Evolutionary conservation across 2,113 vertebrate species (phyloP).

Genomic region (Echinops telfairi): DNA sequence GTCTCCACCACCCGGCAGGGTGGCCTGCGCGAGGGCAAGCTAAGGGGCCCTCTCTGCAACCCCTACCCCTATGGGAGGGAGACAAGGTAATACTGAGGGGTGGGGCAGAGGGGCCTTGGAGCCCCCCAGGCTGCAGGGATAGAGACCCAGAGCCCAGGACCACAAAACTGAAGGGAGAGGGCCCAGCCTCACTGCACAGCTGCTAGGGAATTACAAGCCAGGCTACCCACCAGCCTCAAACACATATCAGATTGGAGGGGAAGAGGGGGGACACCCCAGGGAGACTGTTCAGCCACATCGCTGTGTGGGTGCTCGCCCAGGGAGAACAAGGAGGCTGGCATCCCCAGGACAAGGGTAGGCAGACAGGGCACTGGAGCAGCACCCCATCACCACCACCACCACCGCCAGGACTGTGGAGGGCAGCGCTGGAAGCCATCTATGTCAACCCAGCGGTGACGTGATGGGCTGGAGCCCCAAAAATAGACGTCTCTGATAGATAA

Average conservation of each 20-base stretch:
- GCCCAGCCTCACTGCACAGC: conserved; percentile 18
- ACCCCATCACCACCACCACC: conserved; percentile 41
- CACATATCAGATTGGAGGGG: conserved; percentile 7
- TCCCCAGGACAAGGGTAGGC: conserved; percentile 43
- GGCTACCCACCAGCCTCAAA: conserved; percentile 23
- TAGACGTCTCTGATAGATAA: conserved; percentile 74
- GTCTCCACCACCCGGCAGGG: conserved; percentile 64
- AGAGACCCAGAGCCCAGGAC: conserved; percentile 45
- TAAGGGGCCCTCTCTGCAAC: conserved; percentile 45
- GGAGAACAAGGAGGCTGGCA: conserved; percentile 59
- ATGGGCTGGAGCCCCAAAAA: conserved; percentile 70
- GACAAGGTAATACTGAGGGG: conserved; percentile 80
- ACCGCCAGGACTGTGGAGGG: not conserved
- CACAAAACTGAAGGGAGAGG: conserved; percentile 79
- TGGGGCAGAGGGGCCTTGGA: conserved; percentile 56
- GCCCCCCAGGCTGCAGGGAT: conserved; percentile 42
- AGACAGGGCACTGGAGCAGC: not conserved
- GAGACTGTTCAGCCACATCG: not conserved
- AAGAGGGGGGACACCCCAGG: not conserved
- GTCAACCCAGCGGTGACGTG: conserved; percentile 64
- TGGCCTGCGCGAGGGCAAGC: conserved; percentile 50
- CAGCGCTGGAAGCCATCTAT: conserved; percentile 30
- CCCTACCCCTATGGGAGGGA: conserved; percentile 47
- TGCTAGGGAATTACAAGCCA: not conserved
- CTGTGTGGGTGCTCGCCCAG: conserved; percentile 59